Conservation (phyloP, 2,888 invertebrate genomes). For the Chymomyza fuscimana region DNA sequence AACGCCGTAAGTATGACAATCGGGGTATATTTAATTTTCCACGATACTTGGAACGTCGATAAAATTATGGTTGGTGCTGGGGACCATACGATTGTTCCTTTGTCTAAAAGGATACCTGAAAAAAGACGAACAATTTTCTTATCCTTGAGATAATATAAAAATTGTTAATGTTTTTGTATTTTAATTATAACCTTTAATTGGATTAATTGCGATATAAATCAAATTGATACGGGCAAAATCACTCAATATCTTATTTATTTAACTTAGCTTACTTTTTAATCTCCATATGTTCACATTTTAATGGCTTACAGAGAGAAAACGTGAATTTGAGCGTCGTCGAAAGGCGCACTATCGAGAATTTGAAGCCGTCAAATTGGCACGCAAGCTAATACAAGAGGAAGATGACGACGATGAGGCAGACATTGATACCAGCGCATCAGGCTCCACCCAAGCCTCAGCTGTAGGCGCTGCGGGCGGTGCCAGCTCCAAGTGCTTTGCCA, state of each 20-base stretch:
- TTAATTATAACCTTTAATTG: too few species aligned
- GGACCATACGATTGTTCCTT: too few species aligned
- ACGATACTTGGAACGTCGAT: not conserved
- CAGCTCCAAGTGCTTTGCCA: conserved; percentile 49
- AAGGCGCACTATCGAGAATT: conserved; percentile 99
- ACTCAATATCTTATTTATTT: too few species aligned
- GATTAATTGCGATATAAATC: too few species aligned
- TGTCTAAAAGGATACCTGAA: too few species aligned
- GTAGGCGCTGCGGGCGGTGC: conserved; percentile 16
- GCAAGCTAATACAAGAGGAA: conserved; percentile 94
- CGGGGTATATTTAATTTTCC: too few species aligned
- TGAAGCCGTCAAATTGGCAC: conserved; percentile 94
- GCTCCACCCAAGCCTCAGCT: conserved; percentile 30
- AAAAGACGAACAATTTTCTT: too few species aligned
- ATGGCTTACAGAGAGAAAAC: conserved; percentile 82
- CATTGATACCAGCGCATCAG: conserved; percentile 40
- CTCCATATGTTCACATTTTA: not conserved
- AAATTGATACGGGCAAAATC: not conserved
- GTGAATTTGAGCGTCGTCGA: conserved; percentile 94
- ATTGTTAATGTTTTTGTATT: too few species aligned
- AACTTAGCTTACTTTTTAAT: not conserved
- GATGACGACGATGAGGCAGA: conserved; percentile 87
- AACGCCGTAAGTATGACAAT: conserved; percentile 79
- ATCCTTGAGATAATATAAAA: too few species aligned
- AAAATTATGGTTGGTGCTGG: not conserved